Evolutionary conservation across 2,888 invertebrate genomes (phyloP), one percentile per base, ranked within the genome.

Genomic region (Drosophila histrio): DNA sequence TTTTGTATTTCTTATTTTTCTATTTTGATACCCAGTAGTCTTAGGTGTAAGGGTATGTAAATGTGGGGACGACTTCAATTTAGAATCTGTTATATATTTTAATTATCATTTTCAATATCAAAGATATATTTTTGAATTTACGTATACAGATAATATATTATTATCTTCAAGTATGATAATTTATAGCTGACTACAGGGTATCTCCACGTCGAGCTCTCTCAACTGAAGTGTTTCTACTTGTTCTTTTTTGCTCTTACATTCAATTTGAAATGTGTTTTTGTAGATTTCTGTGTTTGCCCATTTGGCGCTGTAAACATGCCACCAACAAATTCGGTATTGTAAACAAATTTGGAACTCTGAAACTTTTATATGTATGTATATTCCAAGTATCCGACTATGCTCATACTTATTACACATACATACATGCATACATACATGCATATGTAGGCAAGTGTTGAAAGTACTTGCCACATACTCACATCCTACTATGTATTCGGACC

Each of bases 231-330:
- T n/a, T 17, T 17, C 5, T 8, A 26, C 26, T 19, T 50, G 32
- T 49, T 52, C 32, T 57, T 24, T 52, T 57, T 44, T 38, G 46
- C 28, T 36, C 36, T 63, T 59, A 52, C 47, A 43, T 71, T 56
- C 36, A 43, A 44, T 56, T 47, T 15, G 53, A 64, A 64, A 54
- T 58, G 47, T 65, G 22, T 46, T 43, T 49, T 30, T 61, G 34
- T 72, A 39, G 32, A 39, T 74, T 57, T 44, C 28, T 46, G 38
- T 70, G 62, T 75, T 70, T 65, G 61, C 61, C 70, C 70, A 65
- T 65, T 75, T 65, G 60, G 58, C 39, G 63, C 53, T 74, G 73
- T 74, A 74, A 73, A 68, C 64, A 74, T 69, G 64, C 57, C 61
- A 64, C 30, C 58, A 69, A 58, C 73, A 64, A 64, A 36, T 58